Base-by-base conservation (phyloP, 2,797 vertebrate species). In the Rhinichthys osculus region DNA sequence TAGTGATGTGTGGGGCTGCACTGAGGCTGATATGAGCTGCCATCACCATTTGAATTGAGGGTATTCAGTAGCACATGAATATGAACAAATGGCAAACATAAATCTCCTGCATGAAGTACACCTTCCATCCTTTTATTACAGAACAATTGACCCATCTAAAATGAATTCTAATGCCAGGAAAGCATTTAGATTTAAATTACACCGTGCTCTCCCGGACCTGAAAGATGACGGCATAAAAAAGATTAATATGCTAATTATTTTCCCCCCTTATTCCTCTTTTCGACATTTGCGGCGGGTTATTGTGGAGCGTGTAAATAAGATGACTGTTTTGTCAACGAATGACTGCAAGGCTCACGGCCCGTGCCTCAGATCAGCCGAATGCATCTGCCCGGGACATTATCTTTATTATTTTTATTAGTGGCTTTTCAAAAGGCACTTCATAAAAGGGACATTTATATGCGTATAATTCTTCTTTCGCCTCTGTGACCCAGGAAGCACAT, bases 211-310 rank as follows among this genome's bases (percentile, higher is more conserved):
- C 96, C 95, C 96, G 96, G 96, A 97, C 96, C 98, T 98, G 97
- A 99, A 97, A 97, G 97, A 99, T 98, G 98, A 97, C 95, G 94
- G 97, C 96, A 98, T 99, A 99, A 99, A 99, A 99, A 99, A 98
- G 98, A 99, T 99, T 99, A 99, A 99, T 99, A 99, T 99, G 98
- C 97, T 99, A 99, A 99, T 99, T 99, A 99, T 98, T 98, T 98
- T 88, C 93, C 92, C 95, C 96, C 96, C 96, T 97, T 98, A 98
- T 98, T 98, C 97, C 96, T 96, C 96, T 95, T 95, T 97, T 97
- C 95, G 93, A 98, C 97, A 97, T 98, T 97, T 97, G 96, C 95
- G 95, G 96, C 93, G 95, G 97, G 96, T 97, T 97, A 99, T 98
- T 99, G 97, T 97, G 97, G 96, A 96, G 97, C 97, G 96, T 98